These are phyloP conservation scores for Caradrina kadenii DNA, from an alignment of 2,888 invertebrate species.

Conservation along the genomic window DNA sequence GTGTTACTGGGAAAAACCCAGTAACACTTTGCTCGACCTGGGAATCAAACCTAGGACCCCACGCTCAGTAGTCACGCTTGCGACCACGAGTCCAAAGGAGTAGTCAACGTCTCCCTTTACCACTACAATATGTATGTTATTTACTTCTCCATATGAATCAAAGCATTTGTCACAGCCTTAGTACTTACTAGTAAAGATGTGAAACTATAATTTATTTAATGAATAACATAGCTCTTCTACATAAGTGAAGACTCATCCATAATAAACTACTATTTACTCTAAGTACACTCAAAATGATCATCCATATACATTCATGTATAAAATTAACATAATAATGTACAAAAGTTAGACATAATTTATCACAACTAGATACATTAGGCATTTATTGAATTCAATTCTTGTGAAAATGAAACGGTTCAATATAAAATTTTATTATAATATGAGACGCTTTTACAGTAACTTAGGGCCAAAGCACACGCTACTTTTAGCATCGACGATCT, in stretches of 20 bases:
- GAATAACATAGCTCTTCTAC: background rate
- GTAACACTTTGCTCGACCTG: no score
- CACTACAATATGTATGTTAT: no score
- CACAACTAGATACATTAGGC: constrained; percentile 20
- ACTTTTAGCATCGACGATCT: no score
- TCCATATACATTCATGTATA: constrained; percentile 22
- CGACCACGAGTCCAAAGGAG: no score
- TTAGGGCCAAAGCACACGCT: no score
- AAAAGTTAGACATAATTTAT: constrained; percentile 47
- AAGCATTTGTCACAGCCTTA: no score
- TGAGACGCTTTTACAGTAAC: background rate
- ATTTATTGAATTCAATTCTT: constrained; percentile 43
- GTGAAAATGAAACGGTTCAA: constrained; percentile 31
- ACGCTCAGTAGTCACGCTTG: no score
- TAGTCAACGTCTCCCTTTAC: no score
- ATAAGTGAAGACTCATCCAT: constrained; percentile 2
- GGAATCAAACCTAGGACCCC: no score
- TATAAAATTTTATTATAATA: constrained; percentile 13
- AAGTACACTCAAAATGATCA: constrained; percentile 13
- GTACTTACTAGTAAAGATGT: background rate
- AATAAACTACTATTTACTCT: constrained; percentile 16
- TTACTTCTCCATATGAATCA: no score
- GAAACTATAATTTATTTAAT: background rate
- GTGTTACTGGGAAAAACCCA: no score
- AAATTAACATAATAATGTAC: constrained; percentile 29